Base-by-base conservation (phyloP, 2,113 vertebrate genomes). In the Gavialis gangeticus region DNA sequence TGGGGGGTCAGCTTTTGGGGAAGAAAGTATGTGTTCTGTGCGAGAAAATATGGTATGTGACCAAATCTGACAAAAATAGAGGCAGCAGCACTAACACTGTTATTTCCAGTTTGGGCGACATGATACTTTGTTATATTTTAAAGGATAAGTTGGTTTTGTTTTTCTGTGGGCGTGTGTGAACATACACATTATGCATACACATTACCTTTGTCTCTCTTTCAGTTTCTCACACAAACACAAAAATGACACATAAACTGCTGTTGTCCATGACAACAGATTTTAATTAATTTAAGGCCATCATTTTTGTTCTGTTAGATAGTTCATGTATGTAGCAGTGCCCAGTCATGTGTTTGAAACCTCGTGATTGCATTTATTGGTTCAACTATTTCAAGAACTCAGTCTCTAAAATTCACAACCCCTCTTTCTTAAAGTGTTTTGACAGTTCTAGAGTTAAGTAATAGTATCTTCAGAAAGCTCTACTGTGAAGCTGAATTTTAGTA, bases 401-500 rank as follows among this genome's bases (percentile, higher is more conserved):
- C 54, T 87, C 78, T 37, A 86, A 94, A 91, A 93, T 87, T 96
- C 79, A 13, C 71, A 95, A 63, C 55, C 93, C 85, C 75, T 95
- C 82, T 94, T 94, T 95, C 81, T 91, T 94, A 64, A 82, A 93
- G 77, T 63, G 82, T 96, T 96, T 92, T 66, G 71, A 94, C 87
- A 95, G 75, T 95, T 91, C 75, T 69, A 88, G 91, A 93, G 89
- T 95, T 96, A 96, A 94, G 90, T 79, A 92, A 87, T 21, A 62
- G 85, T 73, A 75, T 95, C 91, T 97, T 96, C 95, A 97, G 92
- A 97, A 97, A 96, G 96, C 95, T 96, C 83, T 91, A 13, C 85
- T 94, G 89, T 97, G 91, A 91, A 60, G 80, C 89, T 97, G 96
- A 95, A 94, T 94, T 97, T 98, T 94, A 82, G 90, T 97, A 97